Evolutionary conservation across 2,888 invertebrate species (phyloP), one percentile per base, ranked within the genome.

Genomic region (Encarsia formosa): DNA sequence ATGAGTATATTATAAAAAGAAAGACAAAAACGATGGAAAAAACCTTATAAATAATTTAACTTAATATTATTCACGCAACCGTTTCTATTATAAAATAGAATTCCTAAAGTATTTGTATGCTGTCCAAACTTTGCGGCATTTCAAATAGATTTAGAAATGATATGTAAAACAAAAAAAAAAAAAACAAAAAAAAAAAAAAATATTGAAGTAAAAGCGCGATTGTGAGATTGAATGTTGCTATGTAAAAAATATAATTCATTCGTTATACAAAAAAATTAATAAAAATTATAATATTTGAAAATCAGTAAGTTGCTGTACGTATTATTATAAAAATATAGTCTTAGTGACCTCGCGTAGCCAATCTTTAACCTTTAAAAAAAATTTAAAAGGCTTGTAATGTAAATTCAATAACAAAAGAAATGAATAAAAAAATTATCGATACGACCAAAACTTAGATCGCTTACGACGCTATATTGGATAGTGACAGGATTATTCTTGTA

Each of bases 1-100:
- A 63, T 57, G 61, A 63, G 60, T 61, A 46, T 43, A 47, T 40
- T 5, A 42, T 8, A 29, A 29, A 23, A 48, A 50, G 34, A 47
- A 50, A 24, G 48, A 50, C 15, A 29, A n/a, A 38, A 22, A 49
- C 9, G 40, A 23, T 46, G 32, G 41, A 39, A 40, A n/a, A n/a
- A n/a, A n/a, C n/a, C n/a, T n/a, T n/a, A n/a, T n/a, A n/a, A 34
- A 48, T 9, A 38, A 44, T 11, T 26, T 26, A 26, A 8, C 11
- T 11, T 26, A 11, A 8, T 26, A 6, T 6, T 26, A 26, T 26
- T 26, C 26, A 26, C 11, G 26, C 6, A 26, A 26, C 11, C 6
- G 11, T 26, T 26, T 6, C 26, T 26, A 11, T 1, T 11, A 6
- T 26, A 8, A 11, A 26, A 26, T 26, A n/a, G 26, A 26, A 26